Conservation (phyloP, 1,140 invertebrate genomes). For the Wasmannia auropunctata region DNA sequence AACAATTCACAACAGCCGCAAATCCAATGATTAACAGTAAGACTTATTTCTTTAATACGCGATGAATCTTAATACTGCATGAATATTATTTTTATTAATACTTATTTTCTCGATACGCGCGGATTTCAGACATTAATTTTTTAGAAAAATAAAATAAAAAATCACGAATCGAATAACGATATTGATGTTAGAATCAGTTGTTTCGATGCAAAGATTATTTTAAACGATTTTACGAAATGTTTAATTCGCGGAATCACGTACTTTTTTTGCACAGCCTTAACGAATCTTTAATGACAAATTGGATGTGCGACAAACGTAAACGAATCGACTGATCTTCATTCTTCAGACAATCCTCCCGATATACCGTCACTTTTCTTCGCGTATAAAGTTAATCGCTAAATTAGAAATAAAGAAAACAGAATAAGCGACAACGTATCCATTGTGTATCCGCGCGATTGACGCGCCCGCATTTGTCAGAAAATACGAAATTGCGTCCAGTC, state of each 20-base stretch:
- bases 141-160: too few species aligned
- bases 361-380: slow-evolving; percentile 49
- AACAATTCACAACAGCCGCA: not conserved
- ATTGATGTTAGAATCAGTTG: not conserved
- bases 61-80: too few species aligned
- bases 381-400: slow-evolving; percentile 46
- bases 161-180: not conserved
- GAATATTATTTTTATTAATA: not conserved
- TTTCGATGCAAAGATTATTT: not conserved
- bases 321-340: slow-evolving; percentile 47
- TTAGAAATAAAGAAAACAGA: slow-evolving; percentile 11
- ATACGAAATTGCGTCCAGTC: slow-evolving; percentile 65
- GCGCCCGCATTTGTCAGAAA: slow-evolving; percentile 27
- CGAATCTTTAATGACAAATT: not conserved
- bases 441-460: not conserved
- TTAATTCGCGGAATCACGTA: not conserved
- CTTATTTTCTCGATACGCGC: not conserved
- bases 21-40: not conserved
- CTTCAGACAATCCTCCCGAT: slow-evolving; percentile 62
- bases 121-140: not conserved
- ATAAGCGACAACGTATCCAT: not conserved
- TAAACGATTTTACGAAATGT: not conserved
- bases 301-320: slow-evolving; percentile 15
- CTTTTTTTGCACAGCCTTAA: not conserved
- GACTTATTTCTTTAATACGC: not conserved